Evolutionary conservation across 2,888 invertebrate species (phyloP).

Genomic region (Pyralis farinalis): DNA sequence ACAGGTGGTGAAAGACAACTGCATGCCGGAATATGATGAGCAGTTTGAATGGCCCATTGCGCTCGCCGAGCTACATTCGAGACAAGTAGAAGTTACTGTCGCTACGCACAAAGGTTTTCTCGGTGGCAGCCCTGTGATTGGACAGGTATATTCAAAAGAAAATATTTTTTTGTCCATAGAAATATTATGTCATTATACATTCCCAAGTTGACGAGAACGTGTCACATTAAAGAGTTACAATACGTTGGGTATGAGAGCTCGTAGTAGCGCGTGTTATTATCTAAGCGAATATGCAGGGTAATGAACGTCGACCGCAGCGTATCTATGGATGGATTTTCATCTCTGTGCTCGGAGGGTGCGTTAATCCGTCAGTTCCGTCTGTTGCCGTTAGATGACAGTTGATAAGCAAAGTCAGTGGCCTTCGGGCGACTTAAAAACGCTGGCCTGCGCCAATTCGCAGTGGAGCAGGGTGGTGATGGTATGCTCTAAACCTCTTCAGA

Average conservation of each 20-base stretch:
- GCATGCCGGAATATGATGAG: constrained; percentile 95
- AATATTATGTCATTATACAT: too few relatives aligned
- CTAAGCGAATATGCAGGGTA: neutral
- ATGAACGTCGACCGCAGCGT: neutral
- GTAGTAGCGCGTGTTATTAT: neutral
- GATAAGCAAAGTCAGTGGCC: neutral
- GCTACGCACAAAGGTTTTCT: constrained; percentile 93
- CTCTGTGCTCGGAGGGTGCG: neutral
- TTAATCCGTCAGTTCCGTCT: neutral
- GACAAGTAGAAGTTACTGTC: constrained; percentile 91
- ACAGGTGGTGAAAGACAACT: constrained; percentile 90
- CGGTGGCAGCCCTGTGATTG: constrained; percentile 91
- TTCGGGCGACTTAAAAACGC: neutral
- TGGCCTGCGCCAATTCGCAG: neutral
- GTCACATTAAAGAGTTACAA: too few relatives aligned
- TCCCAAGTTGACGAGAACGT: too few relatives aligned
- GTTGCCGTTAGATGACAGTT: neutral
- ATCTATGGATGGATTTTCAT: neutral
- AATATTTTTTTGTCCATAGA: too few relatives aligned
- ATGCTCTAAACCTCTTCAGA: neutral
- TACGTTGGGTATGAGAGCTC: too few relatives aligned
- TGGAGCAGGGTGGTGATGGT: neutral
- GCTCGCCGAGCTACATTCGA: constrained; percentile 87
- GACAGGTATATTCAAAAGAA: constrained; percentile 89
- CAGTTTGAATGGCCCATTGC: constrained; percentile 94